These are phyloP conservation scores for Campoletis raptor DNA, from an alignment of 2,888 invertebrate genomes.

Conservation along the genomic window DNA sequence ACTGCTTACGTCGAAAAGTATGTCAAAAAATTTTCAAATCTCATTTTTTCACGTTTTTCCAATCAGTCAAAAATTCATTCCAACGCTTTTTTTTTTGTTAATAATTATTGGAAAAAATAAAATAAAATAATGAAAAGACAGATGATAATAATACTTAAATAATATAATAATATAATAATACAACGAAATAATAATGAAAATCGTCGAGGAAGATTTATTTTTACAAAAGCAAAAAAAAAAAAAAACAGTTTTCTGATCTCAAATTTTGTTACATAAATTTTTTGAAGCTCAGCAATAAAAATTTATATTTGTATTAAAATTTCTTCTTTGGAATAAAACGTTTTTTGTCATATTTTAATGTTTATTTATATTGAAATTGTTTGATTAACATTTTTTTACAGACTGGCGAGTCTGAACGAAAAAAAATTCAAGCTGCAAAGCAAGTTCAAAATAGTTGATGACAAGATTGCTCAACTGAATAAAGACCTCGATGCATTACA, in stretches of 20 bases:
- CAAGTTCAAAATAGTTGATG: conserved; percentile 79
- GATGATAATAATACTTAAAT: no score
- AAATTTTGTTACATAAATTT: background rate
- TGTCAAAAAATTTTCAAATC: background rate
- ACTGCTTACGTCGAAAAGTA: conserved; percentile 81
- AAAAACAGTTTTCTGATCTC: no score
- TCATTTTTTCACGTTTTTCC: background rate
- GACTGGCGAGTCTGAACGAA: conserved; percentile 78
- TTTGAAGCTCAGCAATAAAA: background rate
- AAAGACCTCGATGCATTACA: conserved; percentile 75
- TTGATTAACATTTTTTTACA: conserved; percentile 71
- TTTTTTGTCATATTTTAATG: background rate
- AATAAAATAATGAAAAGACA: no score
- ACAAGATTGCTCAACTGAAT: conserved; percentile 71
- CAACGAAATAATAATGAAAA: no score
- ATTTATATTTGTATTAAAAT: background rate
- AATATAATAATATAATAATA: no score
- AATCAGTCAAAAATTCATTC: background rate
- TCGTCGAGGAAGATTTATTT: no score
- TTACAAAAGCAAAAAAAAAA: no score
- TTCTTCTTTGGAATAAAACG: background rate
- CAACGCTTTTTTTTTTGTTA: background rate
- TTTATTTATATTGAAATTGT: background rate
- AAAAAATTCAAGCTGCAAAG: conserved; percentile 67
- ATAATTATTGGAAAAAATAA: background rate